Conservation (phyloP, 2,113 vertebrate genomes). For the Channa maculata region DNA sequence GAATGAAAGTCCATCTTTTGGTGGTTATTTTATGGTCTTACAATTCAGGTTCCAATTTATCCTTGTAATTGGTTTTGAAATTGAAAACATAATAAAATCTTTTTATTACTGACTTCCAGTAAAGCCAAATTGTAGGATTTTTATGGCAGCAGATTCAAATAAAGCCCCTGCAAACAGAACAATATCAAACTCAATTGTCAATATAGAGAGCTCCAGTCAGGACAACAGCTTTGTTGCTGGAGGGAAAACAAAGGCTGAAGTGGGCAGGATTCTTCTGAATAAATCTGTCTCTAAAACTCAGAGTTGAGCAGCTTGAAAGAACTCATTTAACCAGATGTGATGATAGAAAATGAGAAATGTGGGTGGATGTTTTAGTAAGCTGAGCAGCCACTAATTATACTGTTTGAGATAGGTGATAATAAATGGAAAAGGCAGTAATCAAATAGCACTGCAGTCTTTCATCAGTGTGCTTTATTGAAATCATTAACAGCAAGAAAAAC, state of each 20-base stretch:
- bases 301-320: conserved; percentile 2
- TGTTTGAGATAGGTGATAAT: neutral
- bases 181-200: neutral
- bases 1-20: neutral
- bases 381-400: conserved; percentile 13
- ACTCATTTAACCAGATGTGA: neutral
- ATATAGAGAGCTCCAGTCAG: neutral
- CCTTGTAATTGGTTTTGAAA: neutral
- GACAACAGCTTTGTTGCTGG: conserved; percentile 4
- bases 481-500: neutral
- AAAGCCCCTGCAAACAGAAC: neutral
- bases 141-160: neutral
- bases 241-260: conserved; percentile 6
- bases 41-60: neutral
- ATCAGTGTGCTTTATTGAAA: conserved; percentile 1
- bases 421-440: neutral
- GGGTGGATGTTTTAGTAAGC: neutral
- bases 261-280: neutral
- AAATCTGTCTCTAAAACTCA: neutral
- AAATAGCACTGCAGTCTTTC: neutral
- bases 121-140: neutral
- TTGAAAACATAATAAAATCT: neutral
- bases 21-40: neutral
- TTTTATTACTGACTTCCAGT: neutral
- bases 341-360: neutral